Evolutionary conservation across 1,140 invertebrate species (phyloP).

Genomic region (Manduca sexta): DNA sequence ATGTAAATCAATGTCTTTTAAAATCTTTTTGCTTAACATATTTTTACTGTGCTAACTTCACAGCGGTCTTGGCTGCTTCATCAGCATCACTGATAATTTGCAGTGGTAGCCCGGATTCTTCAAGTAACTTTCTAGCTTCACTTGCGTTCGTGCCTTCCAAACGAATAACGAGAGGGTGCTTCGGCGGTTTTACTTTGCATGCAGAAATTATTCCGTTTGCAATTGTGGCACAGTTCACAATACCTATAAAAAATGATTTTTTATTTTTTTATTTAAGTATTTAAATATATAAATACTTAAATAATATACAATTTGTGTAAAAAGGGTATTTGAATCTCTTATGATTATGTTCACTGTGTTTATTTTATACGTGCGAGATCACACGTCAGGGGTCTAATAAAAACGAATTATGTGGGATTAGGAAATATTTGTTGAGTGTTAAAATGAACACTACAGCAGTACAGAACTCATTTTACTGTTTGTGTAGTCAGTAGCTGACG

Average conservation of each 20-base stretch:
- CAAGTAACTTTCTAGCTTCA: slow-evolving; percentile 81
- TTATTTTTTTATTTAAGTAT: background rate
- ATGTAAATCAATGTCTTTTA: no score
- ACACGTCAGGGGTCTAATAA: no score
- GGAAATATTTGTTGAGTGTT: no score
- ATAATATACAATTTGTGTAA: background rate
- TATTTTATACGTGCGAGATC: no score
- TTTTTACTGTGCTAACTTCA: slow-evolving; percentile 66
- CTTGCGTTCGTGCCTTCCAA: slow-evolving; percentile 88
- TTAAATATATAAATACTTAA: background rate
- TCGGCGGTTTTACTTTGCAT: slow-evolving; percentile 84
- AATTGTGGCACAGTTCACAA: slow-evolving; percentile 98
- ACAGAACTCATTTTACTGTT: no score
- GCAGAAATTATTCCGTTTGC: slow-evolving; percentile 96
- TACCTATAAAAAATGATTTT: slow-evolving; percentile 68
- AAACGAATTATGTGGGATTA: no score
- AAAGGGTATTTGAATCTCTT: no score
- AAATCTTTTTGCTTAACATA: no score
- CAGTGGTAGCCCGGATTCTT: slow-evolving; percentile 88
- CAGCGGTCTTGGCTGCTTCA: slow-evolving; percentile 93
- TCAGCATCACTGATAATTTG: slow-evolving; percentile 89
- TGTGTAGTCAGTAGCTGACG: no score
- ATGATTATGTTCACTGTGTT: no score
- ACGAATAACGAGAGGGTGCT: slow-evolving; percentile 93
- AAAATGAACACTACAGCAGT: no score